These are phyloP conservation scores for Serranus cabrilla DNA, from an alignment of 2,797 vertebrate genomes.

Conservation along the genomic window DNA sequence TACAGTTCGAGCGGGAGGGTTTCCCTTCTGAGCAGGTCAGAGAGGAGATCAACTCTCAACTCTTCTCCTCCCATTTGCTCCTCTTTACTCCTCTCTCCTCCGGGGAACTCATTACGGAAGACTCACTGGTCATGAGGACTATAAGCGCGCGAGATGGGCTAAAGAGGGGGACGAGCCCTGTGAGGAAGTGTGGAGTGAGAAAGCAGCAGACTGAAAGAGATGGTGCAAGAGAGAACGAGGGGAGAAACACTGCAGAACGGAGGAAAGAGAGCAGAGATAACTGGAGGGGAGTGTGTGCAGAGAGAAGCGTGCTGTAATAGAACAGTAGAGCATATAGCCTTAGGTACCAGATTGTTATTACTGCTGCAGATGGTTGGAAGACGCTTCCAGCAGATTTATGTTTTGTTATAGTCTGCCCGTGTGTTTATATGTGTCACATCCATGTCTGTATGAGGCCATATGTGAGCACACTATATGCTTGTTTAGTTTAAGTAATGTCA, in stretches of 20 bases:
- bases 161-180: constrained; percentile 48
- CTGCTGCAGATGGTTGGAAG: constrained; percentile 74
- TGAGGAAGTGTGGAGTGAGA: constrained; percentile 14
- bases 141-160: constrained; percentile 47
- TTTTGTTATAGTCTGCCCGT: constrained; percentile 46
- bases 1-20: background rate
- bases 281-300: constrained; percentile 37
- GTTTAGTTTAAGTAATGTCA: constrained; percentile 75
- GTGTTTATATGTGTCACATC: constrained; percentile 48
- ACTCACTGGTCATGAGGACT: constrained; percentile 59
- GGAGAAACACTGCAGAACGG: constrained; percentile 30
- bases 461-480: constrained; percentile 47
- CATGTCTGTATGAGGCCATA: constrained; percentile 48
- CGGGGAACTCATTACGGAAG: constrained; percentile 80
- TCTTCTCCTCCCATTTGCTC: constrained; percentile 33
- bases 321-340: constrained; percentile 63
- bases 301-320: constrained; percentile 53
- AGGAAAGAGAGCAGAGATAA: constrained; percentile 22
- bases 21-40: constrained; percentile 54
- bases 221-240: constrained; percentile 1
- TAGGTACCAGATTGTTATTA: constrained; percentile 78
- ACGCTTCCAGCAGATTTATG: constrained; percentile 75
- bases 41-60: constrained; percentile 47
- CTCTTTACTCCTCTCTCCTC: constrained; percentile 66
- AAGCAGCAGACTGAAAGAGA: constrained; percentile 15